A percentile compares a stretch with the other conserved stretches of the same genome.
Evolutionary conservation across 23 tunicate genomes (phyloP).

Genomic region (Styela clava): DNA sequence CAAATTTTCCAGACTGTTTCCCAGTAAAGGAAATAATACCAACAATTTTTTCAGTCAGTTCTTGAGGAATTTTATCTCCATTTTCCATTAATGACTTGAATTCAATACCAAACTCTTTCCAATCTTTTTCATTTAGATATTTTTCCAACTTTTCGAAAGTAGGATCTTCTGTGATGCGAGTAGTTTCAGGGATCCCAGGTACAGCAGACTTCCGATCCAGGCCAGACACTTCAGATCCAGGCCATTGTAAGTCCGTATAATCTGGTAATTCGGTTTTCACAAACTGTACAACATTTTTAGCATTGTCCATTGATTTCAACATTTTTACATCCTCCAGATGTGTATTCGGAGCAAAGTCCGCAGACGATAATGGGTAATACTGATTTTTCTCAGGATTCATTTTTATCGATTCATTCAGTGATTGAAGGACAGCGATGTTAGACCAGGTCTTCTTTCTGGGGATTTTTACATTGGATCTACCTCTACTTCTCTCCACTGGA

Average conservation of each 20-base stretch:
- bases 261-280: background rate
- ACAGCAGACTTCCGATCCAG: background rate
- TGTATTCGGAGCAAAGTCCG: background rate
- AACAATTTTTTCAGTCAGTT: background rate
- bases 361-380: background rate
- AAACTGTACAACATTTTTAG: background rate
- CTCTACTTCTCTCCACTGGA: background rate
- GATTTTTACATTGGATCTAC: background rate
- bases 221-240: background rate
- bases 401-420: background rate
- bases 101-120: too few species aligned
- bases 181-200: background rate
- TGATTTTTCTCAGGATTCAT: background rate
- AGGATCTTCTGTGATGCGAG: background rate
- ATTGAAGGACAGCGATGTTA: slow-evolving; percentile 2
- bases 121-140: background rate
- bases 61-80: background rate
- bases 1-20: background rate
- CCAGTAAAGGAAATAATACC: background rate
- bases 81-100: background rate
- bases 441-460: slow-evolving; percentile 1
- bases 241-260: background rate
- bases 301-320: background rate
- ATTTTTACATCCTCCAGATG: background rate
- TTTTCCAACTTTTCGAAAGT: background rate